These are phyloP conservation scores for Hydrolagus affinis DNA, from an alignment of 2,113 vertebrate genomes.

Conservation along the genomic window DNA sequence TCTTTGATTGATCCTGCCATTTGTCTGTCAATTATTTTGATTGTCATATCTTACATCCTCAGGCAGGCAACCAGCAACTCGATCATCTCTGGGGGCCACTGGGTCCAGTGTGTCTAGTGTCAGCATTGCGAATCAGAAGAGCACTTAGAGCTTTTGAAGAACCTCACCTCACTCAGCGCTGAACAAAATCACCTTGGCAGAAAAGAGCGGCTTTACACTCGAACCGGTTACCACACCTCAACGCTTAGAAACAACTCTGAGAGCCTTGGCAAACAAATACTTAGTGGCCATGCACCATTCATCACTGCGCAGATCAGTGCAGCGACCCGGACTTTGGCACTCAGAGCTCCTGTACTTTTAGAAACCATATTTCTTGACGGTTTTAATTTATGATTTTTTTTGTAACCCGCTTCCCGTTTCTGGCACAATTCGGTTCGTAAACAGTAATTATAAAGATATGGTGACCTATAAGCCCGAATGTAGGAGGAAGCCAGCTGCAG, in stretches of 20 bases:
- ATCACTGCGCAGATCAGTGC: neutral
- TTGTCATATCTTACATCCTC: neutral
- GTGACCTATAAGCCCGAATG: too few species aligned
- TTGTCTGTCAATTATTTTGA: neutral
- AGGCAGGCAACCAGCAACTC: slow-evolving; percentile 19
- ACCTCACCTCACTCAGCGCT: neutral
- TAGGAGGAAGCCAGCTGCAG: too few species aligned
- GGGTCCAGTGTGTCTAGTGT: slow-evolving; percentile 26
- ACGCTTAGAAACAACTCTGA: neutral
- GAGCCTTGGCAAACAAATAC: slow-evolving; percentile 2
- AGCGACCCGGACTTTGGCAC: too few species aligned
- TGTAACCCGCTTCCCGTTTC: too few species aligned
- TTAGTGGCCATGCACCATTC: neutral
- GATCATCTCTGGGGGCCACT: neutral
- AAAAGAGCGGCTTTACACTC: too few species aligned
- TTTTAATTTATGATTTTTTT: too few species aligned
- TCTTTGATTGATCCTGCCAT: neutral
- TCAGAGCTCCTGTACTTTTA: too few species aligned
- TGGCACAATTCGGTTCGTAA: too few species aligned
- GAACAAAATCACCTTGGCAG: neutral
- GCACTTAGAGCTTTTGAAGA: neutral
- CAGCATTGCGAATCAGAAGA: slow-evolving; percentile 3
- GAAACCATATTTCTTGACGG: too few species aligned
- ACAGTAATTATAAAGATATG: too few species aligned
- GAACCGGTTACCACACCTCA: neutral